These are phyloP conservation scores for Diarsia dahlii DNA, from an alignment of 2,888 invertebrate species.

Conservation along the genomic window DNA sequence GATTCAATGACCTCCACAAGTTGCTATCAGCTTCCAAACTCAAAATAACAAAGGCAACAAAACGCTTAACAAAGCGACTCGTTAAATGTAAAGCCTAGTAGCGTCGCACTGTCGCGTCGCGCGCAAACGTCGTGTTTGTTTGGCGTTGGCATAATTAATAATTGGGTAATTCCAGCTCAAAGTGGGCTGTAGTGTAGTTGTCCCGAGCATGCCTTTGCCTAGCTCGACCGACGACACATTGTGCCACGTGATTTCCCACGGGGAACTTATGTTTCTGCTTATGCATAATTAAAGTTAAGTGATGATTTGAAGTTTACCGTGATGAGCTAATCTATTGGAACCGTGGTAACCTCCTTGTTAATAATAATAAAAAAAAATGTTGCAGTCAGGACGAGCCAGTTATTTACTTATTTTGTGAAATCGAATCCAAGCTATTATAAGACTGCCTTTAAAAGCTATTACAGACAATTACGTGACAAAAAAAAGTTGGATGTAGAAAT, in stretches of 20 bases:
- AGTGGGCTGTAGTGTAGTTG: conserved; percentile 69
- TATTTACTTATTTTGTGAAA: too few species aligned
- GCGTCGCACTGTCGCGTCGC: conserved; percentile 14
- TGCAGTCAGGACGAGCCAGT: too few species aligned
- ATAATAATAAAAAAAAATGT: too few species aligned
- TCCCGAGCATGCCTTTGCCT: conserved; percentile 65
- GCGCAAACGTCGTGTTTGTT: conserved; percentile 61
- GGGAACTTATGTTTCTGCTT: conserved; percentile 9
- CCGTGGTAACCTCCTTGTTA: too few species aligned
- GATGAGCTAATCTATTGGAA: background rate
- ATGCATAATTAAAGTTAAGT: conserved; percentile 26
- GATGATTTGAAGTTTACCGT: conserved; percentile 7
- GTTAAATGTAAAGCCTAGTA: conserved; percentile 55
- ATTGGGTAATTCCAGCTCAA: conserved; percentile 74
- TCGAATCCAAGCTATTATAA: too few species aligned
- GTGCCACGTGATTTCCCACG: conserved; percentile 49
- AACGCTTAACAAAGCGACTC: conserved; percentile 50
- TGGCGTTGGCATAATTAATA: conserved; percentile 72
- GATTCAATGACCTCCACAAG: background rate
- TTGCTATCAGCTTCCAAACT: conserved; percentile 8
- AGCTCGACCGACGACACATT: conserved; percentile 50
- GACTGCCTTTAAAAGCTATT: too few species aligned
- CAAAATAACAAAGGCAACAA: conserved; percentile 19
- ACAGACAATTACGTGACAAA: too few species aligned
- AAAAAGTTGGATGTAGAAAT: too few species aligned